phyloP scores from a whole-genome alignment of 2,113 vertebrate genomes.

The Channa argus region DNA sequence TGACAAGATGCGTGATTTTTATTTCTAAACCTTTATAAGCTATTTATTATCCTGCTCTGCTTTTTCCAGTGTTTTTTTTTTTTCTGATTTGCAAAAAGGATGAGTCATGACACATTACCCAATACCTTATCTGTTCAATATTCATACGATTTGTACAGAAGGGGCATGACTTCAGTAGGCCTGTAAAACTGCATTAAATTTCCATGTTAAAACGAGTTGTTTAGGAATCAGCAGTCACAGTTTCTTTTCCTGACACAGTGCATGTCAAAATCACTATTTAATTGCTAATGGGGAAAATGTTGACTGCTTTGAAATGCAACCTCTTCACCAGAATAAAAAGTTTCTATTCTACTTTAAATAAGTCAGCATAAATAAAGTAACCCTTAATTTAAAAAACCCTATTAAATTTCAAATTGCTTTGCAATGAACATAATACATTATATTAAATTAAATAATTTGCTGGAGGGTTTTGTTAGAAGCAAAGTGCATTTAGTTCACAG shows the following conservation, averaged over 20 bases:
- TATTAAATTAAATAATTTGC: no score
- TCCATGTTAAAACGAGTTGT: slow-evolving; percentile 2
- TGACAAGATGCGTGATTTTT: no score
- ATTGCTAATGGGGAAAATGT: slow-evolving; percentile 7
- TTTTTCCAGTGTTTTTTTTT: no score
- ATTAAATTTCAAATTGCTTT: no score
- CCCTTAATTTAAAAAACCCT: neutral
- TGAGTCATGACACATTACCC: neutral
- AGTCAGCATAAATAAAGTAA: neutral
- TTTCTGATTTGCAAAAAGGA: neutral
- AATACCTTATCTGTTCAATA: neutral
- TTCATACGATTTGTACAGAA: slow-evolving; percentile 5
- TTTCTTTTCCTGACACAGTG: neutral
- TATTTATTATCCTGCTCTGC: no score
- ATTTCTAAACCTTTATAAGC: neutral
- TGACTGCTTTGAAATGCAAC: slow-evolving; percentile 9
- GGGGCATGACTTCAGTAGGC: neutral
- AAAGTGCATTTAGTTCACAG: neutral
- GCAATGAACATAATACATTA: no score
- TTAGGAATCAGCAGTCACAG: neutral
- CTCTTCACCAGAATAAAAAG: neutral
- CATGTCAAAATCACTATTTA: neutral
- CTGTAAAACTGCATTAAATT: slow-evolving; percentile 26
- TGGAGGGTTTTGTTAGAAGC: no score
- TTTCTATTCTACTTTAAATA: neutral